Evolutionary conservation across 1,140 invertebrate genomes (phyloP).

Genomic region (Sycobia sp.): DNA sequence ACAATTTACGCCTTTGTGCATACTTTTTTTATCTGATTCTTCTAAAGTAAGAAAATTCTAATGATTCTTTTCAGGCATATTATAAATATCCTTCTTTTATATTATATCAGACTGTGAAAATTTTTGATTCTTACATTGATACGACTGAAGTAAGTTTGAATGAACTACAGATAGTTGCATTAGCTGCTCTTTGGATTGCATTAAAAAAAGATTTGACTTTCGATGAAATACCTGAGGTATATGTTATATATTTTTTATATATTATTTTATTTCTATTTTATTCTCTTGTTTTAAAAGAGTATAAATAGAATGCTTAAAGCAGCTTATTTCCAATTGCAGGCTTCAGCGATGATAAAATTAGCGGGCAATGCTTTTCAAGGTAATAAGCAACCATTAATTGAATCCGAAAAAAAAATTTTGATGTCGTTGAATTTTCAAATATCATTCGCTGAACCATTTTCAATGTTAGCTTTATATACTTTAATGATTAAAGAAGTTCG

Average conservation of each 20-base stretch:
- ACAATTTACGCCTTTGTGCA: neutral
- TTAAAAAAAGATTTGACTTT: slow-evolving; percentile 38
- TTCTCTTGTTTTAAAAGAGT: neutral
- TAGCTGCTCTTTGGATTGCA: slow-evolving; percentile 44
- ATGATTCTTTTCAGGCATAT: slow-evolving; percentile 32
- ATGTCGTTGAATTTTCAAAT: slow-evolving; percentile 38
- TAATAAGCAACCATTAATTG: slow-evolving; percentile 29
- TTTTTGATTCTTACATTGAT: slow-evolving; percentile 43
- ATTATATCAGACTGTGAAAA: slow-evolving; percentile 43
- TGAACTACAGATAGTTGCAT: slow-evolving; percentile 38
- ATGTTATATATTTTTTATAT: neutral
- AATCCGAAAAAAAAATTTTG: slow-evolving; percentile 41
- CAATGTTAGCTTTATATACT: slow-evolving; percentile 34
- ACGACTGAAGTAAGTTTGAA: neutral
- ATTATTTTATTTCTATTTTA: slow-evolving; percentile 1
- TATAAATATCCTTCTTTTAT: slow-evolving; percentile 35
- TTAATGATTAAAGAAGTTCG: slow-evolving; percentile 7
- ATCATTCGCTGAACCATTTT: slow-evolving; percentile 42
- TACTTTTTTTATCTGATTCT: neutral
- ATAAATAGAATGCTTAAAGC: no score
- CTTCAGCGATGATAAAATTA: slow-evolving; percentile 31
- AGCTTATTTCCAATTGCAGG: slow-evolving; percentile 28
- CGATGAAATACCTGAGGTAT: slow-evolving; percentile 41
- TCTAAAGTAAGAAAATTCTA: neutral
- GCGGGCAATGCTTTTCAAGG: slow-evolving; percentile 29